Evolutionary conservation across 2,888 invertebrate genomes (phyloP), one percentile per base, ranked within the genome.

Genomic region (Patella depressa): DNA sequence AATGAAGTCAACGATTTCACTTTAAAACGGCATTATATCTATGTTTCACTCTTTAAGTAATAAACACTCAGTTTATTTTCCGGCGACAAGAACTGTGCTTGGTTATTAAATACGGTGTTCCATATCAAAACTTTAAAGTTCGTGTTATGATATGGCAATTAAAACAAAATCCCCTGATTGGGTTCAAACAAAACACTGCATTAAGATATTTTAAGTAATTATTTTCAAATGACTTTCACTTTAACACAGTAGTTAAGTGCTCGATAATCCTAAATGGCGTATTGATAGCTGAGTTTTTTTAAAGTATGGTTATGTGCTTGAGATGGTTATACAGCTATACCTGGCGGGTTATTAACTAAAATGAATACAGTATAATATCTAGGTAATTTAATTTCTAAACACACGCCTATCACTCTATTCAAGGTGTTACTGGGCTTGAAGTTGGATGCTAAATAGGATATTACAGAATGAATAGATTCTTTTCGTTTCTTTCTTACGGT

Each of bases 331-430:
- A 24, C 14, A 24, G 65, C 65, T 24, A 24, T 24, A 19, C 65
- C 19, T 65, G 65, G 24, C 65, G 65, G 65, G 24, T 65, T 65
- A 65, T 65, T 65, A 65, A 65, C 19, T 24, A 65, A 24, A 9
- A 15, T 65, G 65, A 65, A 65, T 65, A 65, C 24, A 24, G 65
- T 65, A 24, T 65, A 65, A 65, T 65, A 65, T 65, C 65, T 65
- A 65, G 65, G 65, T 65, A 65, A 65, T 65, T 65, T 65, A 19
- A 65, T 65, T 65, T 65, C 65, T 24, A 65, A 65, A 65, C 65
- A 65, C 19, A 65, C 65, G 65, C 65, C 65, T 24, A 65, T 65
- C 19, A 65, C 11, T 24, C 19, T 24, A 24, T 65, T 65, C 24
- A 24, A 24, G 19, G 14, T 65, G 19, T 65, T 19, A 12, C 65